These are phyloP conservation scores for Otolemur crassicaudatus DNA, from an alignment of 2,797 vertebrate species.

Conservation along the genomic window DNA sequence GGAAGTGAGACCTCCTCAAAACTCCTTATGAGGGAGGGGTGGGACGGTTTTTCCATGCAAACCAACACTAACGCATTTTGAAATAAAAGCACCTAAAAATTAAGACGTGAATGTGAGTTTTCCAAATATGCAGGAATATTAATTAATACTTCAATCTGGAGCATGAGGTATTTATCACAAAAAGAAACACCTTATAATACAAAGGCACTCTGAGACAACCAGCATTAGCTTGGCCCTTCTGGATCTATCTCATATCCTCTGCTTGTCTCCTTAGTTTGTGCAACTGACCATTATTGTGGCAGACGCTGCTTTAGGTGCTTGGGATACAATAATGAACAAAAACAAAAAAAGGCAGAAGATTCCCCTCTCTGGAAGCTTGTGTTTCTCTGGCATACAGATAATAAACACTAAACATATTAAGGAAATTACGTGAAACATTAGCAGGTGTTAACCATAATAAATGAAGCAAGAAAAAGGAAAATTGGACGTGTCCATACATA, in stretches of 20 bases:
- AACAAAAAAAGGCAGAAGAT: not conserved
- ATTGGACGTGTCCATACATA: not conserved
- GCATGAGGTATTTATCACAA: not conserved
- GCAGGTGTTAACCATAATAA: slow-evolving; percentile 10
- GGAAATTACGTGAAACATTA: not conserved
- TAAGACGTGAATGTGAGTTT: slow-evolving; percentile 24
- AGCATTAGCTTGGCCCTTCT: not conserved
- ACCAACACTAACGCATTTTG: not conserved
- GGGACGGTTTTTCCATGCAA: not conserved
- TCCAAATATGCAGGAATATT: not conserved
- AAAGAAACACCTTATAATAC: slow-evolving; percentile 7
- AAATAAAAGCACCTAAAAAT: slow-evolving; percentile 53
- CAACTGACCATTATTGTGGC: slow-evolving; percentile 8
- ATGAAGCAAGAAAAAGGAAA: not conserved
- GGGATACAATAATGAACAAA: not conserved
- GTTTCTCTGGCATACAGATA: not conserved
- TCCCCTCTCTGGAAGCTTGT: not conserved
- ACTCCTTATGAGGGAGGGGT: not conserved
- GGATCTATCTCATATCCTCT: not conserved
- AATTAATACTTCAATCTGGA: slow-evolving; percentile 43
- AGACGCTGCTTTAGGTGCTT: not conserved
- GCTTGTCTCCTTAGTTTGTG: not conserved
- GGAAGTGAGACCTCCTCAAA: slow-evolving; percentile 37
- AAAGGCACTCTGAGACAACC: not conserved
- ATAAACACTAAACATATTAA: not conserved